Conservation (phyloP, 2,888 invertebrate species). For the Punctoribates punctum region DNA sequence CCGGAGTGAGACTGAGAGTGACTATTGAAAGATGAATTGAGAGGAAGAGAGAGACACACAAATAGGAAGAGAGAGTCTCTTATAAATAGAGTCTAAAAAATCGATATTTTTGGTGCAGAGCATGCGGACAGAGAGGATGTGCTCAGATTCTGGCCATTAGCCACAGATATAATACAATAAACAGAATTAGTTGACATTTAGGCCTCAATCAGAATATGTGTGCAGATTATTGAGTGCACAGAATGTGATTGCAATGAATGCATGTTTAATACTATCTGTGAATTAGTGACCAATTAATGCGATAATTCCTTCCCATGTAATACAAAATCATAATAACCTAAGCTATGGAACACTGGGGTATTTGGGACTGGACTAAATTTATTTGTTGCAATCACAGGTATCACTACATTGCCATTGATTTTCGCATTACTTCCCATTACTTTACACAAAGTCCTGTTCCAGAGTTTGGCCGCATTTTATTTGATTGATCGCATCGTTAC, state of each 20-base stretch:
- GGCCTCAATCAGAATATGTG: constrained; percentile 28
- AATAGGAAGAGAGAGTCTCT: constrained; percentile 19
- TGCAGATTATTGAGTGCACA: neutral
- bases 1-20: constrained; percentile 2
- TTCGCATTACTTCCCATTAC: neutral
- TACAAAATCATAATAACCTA: neutral
- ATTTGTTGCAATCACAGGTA: constrained; percentile 42
- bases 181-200: constrained; percentile 29
- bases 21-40: constrained; percentile 13
- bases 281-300: neutral
- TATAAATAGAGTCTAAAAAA: neutral
- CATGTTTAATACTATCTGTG: neutral
- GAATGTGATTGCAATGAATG: constrained; percentile 16
- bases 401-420: neutral
- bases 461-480: constrained; percentile 9
- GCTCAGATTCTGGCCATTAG: constrained; percentile 3
- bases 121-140: constrained; percentile 30
- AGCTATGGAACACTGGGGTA: constrained; percentile 39
- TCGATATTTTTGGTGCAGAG: constrained; percentile 31
- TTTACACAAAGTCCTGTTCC: neutral
- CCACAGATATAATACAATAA: constrained; percentile 20
- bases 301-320: neutral
- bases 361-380: constrained; percentile 43
- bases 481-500: neutral
- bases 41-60: constrained; percentile 7